Conservation (phyloP, 2,888 invertebrate species). For the Suillia variegata region DNA sequence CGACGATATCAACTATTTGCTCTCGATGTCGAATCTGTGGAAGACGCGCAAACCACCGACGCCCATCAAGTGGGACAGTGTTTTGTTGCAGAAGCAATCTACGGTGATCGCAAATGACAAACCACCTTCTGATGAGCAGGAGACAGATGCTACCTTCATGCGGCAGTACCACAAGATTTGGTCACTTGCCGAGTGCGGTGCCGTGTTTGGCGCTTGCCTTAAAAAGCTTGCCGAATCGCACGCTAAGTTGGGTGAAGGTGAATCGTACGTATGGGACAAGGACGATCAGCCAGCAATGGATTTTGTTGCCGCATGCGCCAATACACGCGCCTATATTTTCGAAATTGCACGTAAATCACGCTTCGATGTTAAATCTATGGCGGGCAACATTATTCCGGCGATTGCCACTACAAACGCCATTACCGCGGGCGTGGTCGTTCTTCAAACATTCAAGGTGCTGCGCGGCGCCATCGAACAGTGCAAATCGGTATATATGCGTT, state of each 20-base stretch:
- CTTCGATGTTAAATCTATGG: constrained; percentile 98
- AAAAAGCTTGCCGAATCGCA: constrained; percentile 68
- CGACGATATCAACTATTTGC: constrained; percentile 92
- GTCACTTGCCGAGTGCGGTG: constrained; percentile 76
- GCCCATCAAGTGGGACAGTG: constrained; percentile 75
- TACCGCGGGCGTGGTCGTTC: constrained; percentile 92
- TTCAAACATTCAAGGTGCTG: constrained; percentile 82
- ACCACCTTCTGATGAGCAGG: constrained; percentile 36
- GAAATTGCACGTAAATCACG: constrained; percentile 84
- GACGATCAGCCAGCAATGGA: constrained; percentile 93
- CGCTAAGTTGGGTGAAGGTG: constrained; percentile 61
- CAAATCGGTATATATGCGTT: constrained; percentile 77
- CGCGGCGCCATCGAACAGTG: constrained; percentile 70
- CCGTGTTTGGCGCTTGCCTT: constrained; percentile 74
- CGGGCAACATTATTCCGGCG: constrained; percentile 99
- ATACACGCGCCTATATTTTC: constrained; percentile 89
- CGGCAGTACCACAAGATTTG: constrained; percentile 77
- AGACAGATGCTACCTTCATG: constrained; percentile 46
- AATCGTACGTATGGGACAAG: constrained; percentile 90
- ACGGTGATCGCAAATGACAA: constrained; percentile 12
- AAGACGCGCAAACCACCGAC: constrained; percentile 84
- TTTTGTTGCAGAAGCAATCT: constrained; percentile 62
- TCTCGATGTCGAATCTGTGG: constrained; percentile 96
- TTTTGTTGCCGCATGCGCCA: constrained; percentile 95
- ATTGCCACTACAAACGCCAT: constrained; percentile 99